Base-by-base conservation (phyloP, 92 coral and sea anemone genomes). In the Desmophyllum pertusum region DNA sequence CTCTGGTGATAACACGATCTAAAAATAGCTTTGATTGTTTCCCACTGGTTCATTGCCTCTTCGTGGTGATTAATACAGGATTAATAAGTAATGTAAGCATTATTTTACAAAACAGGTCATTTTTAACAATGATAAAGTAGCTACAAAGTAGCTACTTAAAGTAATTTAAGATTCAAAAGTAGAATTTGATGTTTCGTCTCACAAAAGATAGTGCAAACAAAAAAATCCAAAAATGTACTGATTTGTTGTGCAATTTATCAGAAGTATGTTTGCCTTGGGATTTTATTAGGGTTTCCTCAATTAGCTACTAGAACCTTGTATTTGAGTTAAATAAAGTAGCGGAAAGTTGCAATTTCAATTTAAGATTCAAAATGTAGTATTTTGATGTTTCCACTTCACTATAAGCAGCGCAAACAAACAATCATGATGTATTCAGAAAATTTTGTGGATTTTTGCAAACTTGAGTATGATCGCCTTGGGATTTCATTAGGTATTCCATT, bases 11-110 rank as follows among this genome's bases (percentile, higher is more conserved):
- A 68, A 6, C 10, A 19, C 48, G 38, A 68, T 68, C 73, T 68
- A 68, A 68, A 68, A 68, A 38, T 68, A 38, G 73, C 73, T 68
- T 37, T 68, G 48, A 38, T 9, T 17, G n/a, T 35, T 30, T 63
- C 14, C 53, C 53, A 48, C 1, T 19, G 45, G 73, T 7, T 68
- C 48, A 68, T 68, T 21, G 27, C 2, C 30, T 68, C 73, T 37
- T 19, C 14, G 23, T 36, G 9, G 21, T 19, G 30, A 29, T 6
- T 27, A 25, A 27, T 21, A 23, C 30, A 19, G 11, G 65, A 4
- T 68, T 38, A 21, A 37, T 68, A 6, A 59, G 33, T 59, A 17
- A 68, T 14, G 21, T 17, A 6, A 21, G 45, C 45, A 21, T 39
- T 68, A 67, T 18, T 38, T 68, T 68, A 68, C 46, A 68, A 6